These are phyloP conservation scores for Calypte anna DNA, from an alignment of 2,113 vertebrate genomes.

Conservation along the genomic window DNA sequence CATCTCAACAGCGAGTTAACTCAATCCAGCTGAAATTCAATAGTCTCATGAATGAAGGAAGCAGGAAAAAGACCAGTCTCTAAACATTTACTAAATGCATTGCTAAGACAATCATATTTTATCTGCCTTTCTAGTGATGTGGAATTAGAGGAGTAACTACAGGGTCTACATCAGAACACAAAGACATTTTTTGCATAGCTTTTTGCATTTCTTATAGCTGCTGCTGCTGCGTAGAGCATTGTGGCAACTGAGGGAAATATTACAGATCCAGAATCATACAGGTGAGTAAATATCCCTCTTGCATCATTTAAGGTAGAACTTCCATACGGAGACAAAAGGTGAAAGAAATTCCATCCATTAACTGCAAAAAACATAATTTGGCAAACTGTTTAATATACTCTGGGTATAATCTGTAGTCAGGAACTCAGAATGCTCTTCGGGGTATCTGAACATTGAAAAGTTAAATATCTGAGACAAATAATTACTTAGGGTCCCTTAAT, in stretches of 20 bases:
- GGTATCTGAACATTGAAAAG: neutral
- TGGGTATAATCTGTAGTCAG: neutral
- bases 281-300: neutral
- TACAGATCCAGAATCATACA: neutral
- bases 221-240: neutral
- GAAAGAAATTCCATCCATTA: neutral
- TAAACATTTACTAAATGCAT: neutral
- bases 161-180: neutral
- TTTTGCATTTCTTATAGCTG: neutral
- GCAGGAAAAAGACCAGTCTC: neutral
- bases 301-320: neutral
- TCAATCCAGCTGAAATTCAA: neutral
- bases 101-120: neutral
- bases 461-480: neutral
- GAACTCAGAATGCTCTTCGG: neutral
- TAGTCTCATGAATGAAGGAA: neutral
- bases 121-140: neutral
- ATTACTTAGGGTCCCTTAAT: neutral
- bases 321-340: neutral
- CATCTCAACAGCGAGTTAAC: neutral
- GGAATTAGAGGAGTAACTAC: neutral
- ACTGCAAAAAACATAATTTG: neutral
- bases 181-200: neutral
- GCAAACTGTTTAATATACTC: neutral
- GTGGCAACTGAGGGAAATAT: neutral